Evolutionary conservation across 2,113 vertebrate species (phyloP), one percentile per base, ranked within the genome.

Genomic region (Phyllopteryx taeniolatus): DNA sequence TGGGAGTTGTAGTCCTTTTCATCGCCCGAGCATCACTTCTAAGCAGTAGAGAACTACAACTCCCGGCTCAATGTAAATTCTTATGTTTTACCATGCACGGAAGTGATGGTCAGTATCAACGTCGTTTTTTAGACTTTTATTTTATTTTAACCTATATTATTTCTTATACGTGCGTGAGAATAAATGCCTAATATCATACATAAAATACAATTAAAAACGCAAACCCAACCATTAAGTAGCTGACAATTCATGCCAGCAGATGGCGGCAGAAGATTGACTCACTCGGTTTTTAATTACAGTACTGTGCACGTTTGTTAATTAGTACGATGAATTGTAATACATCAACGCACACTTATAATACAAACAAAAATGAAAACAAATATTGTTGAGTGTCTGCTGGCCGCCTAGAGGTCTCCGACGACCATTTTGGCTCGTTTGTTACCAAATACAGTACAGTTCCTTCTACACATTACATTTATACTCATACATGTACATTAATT

Each of bases 1-100:
- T 73, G 93, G 92, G 88, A 90, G 14, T 72, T 87, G 57, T 19
- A 91, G 91, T 93, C 17, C 10, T 8, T 6, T 35, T 8, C 53
- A 14, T 31, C 3, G 0, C 4, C 12, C 5, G 0, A 0, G 0
- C 9, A n/a, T 9, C 22, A 1, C 22, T 2, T 42, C 4, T 0
- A 0, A 0, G 5, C 0, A 0, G 1, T 10, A 42, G 1, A 0
- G 65, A 78, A 93, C 91, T 91, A 87, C 92, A 92, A 83, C 6
- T 89, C 74, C 91, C 88, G 63, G 6, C 0, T 1, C 71, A 35
- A 27, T 14, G 0, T 0, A 2, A 33, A 2, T 6, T 0, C 15
- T 4, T 1, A 77, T 75, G 76, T 27, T 66, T 42, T 20, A 43
- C n/a, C 19, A 17, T 13, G 57, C 14, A 5, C 17, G 8, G 2